Conservation (phyloP, 1,140 invertebrate species). For the Pseudomyrmex dendroicus region DNA sequence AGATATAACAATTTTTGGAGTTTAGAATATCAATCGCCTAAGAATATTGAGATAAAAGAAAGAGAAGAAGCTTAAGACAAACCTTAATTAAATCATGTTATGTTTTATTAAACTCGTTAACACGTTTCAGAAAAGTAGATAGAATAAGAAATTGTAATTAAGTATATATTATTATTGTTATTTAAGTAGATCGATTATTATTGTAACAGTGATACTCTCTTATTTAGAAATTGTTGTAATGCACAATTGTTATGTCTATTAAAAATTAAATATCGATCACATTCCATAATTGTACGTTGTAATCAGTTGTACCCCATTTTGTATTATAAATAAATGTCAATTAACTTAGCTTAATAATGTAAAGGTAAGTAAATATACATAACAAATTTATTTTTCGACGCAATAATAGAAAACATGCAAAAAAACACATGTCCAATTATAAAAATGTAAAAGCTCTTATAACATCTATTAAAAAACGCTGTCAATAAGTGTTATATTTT, state of each 20-base stretch:
- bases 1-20: conserved; percentile 85
- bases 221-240: conserved; percentile 7
- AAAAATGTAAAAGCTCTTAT: not conserved
- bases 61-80: conserved; percentile 13
- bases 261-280: conserved; percentile 19
- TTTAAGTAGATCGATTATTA: conserved; percentile 9
- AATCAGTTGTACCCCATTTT: not conserved
- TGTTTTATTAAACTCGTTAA: conserved; percentile 1
- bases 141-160: conserved; percentile 29
- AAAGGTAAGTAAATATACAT: not conserved
- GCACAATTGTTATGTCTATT: conserved; percentile 1
- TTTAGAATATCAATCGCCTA: conserved; percentile 82
- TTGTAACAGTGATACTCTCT: not conserved
- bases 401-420: not conserved
- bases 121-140: not conserved
- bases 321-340: not conserved
- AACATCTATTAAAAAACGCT: not conserved
- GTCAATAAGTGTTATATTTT: not conserved
- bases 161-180: not conserved
- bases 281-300: not conserved
- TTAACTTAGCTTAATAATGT: not conserved
- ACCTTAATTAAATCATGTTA: conserved; percentile 10
- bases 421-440: not conserved
- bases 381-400: not conserved
- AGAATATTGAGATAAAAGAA: conserved; percentile 36